Evolutionary conservation across 2,888 invertebrate species (phyloP), one percentile per base, ranked within the genome.

Genomic region (Agrypnus murinus): DNA sequence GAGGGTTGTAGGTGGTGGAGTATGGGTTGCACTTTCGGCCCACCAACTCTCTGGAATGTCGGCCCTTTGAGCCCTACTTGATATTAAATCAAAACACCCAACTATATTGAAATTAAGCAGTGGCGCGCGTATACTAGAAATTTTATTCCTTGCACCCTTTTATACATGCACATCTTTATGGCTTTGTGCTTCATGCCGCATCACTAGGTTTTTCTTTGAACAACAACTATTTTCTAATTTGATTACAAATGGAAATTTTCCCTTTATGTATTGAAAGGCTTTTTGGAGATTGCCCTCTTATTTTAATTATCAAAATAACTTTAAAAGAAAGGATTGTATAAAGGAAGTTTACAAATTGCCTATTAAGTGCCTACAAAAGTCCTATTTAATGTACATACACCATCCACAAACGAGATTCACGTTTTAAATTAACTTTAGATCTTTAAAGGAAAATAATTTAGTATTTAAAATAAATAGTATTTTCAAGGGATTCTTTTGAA

Each of bases 41-140:
- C 70, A 70, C 65, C 72, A 75, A 72, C 64, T 75, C 71, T 43
- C 48, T 59, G 77, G 77, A 77, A 76, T 77, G 72, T 62, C 68
- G 74, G 63, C 75, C 70, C 77, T 77, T 77, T 77, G 76, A 70
- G 65, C 40, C 65, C 68, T 72, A 71, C 71, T 75, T 69, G 77
- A 76, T 77, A 76, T 77, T 77, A 77, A 77, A 77, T 75, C 77
- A 76, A 76, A 77, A 76, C 75, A 75, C 65, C 66, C 69, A 67
- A 73, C 69, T 69, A 69, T 76, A 77, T 77, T 72, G 75, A 77
- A 77, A 77, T 75, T 74, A 71, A 65, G 65, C 74, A 62, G 64
- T 60, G 71, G 73, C 68, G 64, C 65, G 43, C 55, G 34, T 50
- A 46, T 36, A 10, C 57, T 34, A n/a, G 7, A 36, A n/a, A 43